Evolutionary conservation across 1,140 invertebrate genomes (phyloP), one percentile per base, ranked within the genome.

Genomic region (Eriosoma lanigerum): DNA sequence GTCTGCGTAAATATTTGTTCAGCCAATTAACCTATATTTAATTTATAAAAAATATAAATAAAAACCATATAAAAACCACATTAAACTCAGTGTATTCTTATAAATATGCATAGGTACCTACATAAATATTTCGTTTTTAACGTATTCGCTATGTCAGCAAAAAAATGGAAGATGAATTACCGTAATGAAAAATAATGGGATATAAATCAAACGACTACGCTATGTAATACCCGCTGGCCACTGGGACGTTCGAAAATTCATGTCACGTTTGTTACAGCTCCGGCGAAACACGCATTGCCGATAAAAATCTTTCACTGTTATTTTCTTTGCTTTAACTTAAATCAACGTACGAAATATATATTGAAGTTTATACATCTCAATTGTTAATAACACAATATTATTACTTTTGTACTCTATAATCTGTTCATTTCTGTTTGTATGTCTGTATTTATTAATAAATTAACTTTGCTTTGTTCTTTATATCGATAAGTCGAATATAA

Each of bases 111-210:
- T n/a, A n/a, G n/a, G n/a, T n/a, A n/a, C n/a, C 17, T 12, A n/a
- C 46, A 24, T 50, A 24, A 26, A 72, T 29, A 50, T 50, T 72
- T 12, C 17, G 24, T 68, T 46, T 48, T 48, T 50, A 52, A 29
- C 26, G 48, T 50, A 29, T 29, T 72, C 21, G 19, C 19, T 29
- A 52, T 72, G 26, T 13, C 19, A 46, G 21, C 58, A 10, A 4
- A 38, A 38, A 38, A 38, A 38, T 8, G 32, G 10, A 24, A 17
- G 48, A 75, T 38, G 32, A 76, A 76, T 76, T n/a, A 24, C 29
- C 32, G 52, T 76, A 58, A 76, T 76, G 72, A 76, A 76, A 76
- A 76, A 48, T 56, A 76, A 76, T 76, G 52, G 50, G 8, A 24
- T 58, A 76, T 76, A 76, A 76, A 76, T 76, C 72, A 76, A 58